Evolutionary conservation across 2,797 vertebrate species (phyloP).

Genomic region (Sebastes glaucus): DNA sequence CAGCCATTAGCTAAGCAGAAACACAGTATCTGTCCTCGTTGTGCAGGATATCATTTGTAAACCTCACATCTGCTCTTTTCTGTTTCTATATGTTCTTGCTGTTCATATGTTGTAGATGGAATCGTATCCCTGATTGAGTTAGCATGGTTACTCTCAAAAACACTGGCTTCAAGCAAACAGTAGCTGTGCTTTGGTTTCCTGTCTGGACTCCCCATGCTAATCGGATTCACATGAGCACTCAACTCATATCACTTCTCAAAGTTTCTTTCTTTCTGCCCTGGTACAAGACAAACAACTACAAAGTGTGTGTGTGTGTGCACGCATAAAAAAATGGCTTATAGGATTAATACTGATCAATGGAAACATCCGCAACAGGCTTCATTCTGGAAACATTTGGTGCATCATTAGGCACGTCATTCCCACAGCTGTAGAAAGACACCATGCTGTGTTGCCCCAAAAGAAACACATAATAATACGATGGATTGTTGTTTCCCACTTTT

Average conservation of each 20-base stretch:
- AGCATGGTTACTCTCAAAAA: slow-evolving; percentile 26
- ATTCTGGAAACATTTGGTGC: slow-evolving; percentile 30
- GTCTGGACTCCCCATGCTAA: slow-evolving; percentile 49
- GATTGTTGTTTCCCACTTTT: neutral
- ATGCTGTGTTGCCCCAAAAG: neutral
- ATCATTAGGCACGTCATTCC: slow-evolving; percentile 41
- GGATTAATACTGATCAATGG: slow-evolving; percentile 48
- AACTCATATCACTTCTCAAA: slow-evolving; percentile 44
- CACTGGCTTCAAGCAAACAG: slow-evolving; percentile 36
- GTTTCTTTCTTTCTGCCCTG: slow-evolving; percentile 34
- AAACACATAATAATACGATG: neutral
- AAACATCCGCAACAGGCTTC: slow-evolving; percentile 36
- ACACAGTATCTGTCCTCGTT: slow-evolving; percentile 5
- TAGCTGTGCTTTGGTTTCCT: slow-evolving; percentile 16
- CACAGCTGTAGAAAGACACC: slow-evolving; percentile 27
- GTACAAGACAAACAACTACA: neutral
- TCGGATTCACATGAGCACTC: slow-evolving; percentile 49
- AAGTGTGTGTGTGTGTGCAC: neutral
- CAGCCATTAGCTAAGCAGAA: slow-evolving; percentile 42
- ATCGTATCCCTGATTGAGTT: slow-evolving; percentile 28
- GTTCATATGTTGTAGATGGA: neutral
- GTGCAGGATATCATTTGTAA: slow-evolving; percentile 25
- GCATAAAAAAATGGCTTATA: slow-evolving; percentile 3
- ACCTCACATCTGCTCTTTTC: slow-evolving; percentile 15
- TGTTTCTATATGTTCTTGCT: neutral